phyloP scores from a whole-genome alignment of 2,797 vertebrate species.

The Hypotaenidia philippensis region DNA sequence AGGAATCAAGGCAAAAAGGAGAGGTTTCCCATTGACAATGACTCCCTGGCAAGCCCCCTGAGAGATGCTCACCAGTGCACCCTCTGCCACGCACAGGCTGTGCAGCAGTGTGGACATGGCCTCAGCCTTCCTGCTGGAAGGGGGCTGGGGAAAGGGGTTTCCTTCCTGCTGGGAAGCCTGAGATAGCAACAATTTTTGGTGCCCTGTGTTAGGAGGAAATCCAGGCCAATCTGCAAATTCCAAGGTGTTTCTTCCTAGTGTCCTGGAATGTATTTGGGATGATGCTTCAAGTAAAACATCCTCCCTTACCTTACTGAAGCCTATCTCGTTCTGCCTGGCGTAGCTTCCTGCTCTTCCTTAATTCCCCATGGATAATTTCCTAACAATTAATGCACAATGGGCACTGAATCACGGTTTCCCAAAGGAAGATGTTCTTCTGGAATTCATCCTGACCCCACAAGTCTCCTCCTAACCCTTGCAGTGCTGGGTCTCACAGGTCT shows the following conservation, averaged over 20 bases:
- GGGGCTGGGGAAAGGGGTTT: neutral
- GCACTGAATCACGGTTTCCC: neutral
- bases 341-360: neutral
- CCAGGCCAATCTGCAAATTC: neutral
- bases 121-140: neutral
- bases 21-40: neutral
- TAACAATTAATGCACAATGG: neutral
- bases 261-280: neutral
- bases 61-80: neutral
- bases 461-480: neutral
- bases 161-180: neutral
- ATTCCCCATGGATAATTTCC: neutral
- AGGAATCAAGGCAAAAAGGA: neutral
- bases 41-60: neutral
- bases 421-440: neutral
- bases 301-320: neutral
- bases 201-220: neutral
- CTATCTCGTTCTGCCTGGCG: neutral
- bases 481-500: neutral
- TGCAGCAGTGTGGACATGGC: neutral
- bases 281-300: neutral
- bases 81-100: neutral
- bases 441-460: neutral
- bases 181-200: accelerated
- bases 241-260: neutral